Conservation (phyloP, 2,888 invertebrate species). For the Agrilus cyanescens region DNA sequence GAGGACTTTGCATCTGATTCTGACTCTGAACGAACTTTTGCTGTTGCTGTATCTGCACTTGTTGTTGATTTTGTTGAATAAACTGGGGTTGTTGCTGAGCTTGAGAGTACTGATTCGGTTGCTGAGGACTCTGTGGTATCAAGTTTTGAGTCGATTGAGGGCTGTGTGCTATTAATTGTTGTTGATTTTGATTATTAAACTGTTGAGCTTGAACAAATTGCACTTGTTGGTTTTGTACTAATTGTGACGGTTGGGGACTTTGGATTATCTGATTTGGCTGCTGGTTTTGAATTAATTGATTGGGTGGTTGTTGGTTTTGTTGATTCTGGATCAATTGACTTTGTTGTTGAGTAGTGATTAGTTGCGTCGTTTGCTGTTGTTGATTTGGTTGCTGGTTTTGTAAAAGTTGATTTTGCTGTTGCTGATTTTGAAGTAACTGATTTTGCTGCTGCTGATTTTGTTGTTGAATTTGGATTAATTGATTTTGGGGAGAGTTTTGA, state of each 20-base stretch:
- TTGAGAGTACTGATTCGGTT: conserved; percentile 14
- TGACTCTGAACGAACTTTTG: conserved; percentile 22
- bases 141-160: conserved; percentile 10
- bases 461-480: conserved; percentile 40
- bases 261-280: conserved; percentile 24
- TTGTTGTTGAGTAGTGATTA: conserved; percentile 25
- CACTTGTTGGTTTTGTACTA: conserved; percentile 25
- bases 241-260: conserved; percentile 27
- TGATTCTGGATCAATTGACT: conserved; percentile 21
- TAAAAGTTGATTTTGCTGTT: conserved; percentile 35
- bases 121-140: conserved; percentile 13
- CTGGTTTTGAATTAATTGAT: conserved; percentile 24
- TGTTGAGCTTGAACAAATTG: conserved; percentile 23
- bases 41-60: conserved; percentile 21
- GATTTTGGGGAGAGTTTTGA: conserved; percentile 25
- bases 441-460: conserved; percentile 38
- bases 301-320: conserved; percentile 23
- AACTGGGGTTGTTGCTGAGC: conserved; percentile 14
- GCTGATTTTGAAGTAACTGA: conserved; percentile 3
- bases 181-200: conserved; percentile 11
- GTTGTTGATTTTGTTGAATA: conserved; percentile 23
- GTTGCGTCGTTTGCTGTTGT: conserved; percentile 36
- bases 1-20: not conserved
- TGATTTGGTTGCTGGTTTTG: conserved; percentile 39
- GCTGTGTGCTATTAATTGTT: conserved; percentile 11